A percentile compares a stretch with the other conserved stretches of the same genome.
Evolutionary conservation across 2,888 invertebrate species (phyloP).

Genomic region (Andrena marginata): DNA sequence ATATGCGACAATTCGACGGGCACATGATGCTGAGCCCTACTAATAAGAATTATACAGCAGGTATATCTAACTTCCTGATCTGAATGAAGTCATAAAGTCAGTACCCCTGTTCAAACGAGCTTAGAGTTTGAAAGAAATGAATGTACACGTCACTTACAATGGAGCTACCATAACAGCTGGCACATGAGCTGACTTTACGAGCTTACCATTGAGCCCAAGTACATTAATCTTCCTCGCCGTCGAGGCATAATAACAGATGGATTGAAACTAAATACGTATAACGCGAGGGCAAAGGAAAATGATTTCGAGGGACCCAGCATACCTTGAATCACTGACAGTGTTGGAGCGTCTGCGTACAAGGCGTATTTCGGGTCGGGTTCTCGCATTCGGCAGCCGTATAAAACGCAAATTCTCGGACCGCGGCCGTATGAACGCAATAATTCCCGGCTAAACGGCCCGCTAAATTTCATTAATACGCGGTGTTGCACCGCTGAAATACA

Average conservation of each 20-base stretch:
- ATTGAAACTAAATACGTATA: background rate
- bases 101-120: too few relatives aligned
- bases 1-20: too few relatives aligned
- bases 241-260: background rate
- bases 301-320: background rate
- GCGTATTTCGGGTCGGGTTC: background rate
- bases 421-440: constrained; percentile 32
- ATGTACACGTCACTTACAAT: background rate
- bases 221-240: constrained; percentile 1
- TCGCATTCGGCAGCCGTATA: constrained; percentile 9
- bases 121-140: background rate
- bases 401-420: constrained; percentile 27
- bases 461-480: constrained; percentile 43
- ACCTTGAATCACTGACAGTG: background rate
- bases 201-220: background rate
- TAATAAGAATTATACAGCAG: too few relatives aligned
- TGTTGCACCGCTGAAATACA: constrained; percentile 20
- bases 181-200: background rate
- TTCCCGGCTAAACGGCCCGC: constrained; percentile 25
- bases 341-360: background rate
- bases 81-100: too few relatives aligned
- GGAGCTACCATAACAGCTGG: background rate
- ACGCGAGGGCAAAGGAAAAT: background rate
- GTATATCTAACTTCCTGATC: too few relatives aligned
- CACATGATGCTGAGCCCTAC: too few relatives aligned